Evolutionary conservation across 2,888 invertebrate genomes (phyloP).

Genomic region (Byasa hedistus): DNA sequence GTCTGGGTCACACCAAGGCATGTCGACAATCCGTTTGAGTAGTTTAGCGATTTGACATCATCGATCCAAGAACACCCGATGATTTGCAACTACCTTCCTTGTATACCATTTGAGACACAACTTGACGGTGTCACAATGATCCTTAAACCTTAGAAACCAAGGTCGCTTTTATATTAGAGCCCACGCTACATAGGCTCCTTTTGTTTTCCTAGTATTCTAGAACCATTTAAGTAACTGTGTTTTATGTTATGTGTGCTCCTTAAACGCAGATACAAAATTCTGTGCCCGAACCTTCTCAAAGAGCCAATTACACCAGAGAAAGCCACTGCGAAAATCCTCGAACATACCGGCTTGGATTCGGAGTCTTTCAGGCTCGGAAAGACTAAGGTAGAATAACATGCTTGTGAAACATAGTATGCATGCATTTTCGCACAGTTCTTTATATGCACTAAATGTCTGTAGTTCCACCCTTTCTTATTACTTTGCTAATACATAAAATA

Average conservation of each 20-base stretch:
- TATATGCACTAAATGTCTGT: conserved; percentile 47
- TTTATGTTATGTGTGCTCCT: conserved; percentile 66
- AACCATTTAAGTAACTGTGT: conserved; percentile 48
- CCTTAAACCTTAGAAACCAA: conserved; percentile 43
- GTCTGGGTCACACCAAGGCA: conserved; percentile 99
- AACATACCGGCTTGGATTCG: conserved; percentile 89
- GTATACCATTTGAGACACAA: conserved; percentile 52
- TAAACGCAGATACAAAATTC: conserved; percentile 98
- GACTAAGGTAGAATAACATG: conserved; percentile 90
- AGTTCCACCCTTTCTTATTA: conserved; percentile 25
- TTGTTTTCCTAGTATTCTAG: conserved; percentile 51
- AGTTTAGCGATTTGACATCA: conserved; percentile 58
- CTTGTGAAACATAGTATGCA: conserved; percentile 38
- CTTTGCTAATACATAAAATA: conserved; percentile 15
- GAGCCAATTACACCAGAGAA: conserved; percentile 86
- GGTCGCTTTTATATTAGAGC: conserved; percentile 57
- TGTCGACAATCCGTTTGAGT: conserved; percentile 74
- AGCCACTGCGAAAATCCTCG: conserved; percentile 91
- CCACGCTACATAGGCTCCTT: conserved; percentile 62
- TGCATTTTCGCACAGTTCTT: conserved; percentile 37
- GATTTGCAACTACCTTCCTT: conserved; percentile 55
- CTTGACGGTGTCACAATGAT: conserved; percentile 47
- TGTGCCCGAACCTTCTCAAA: conserved; percentile 94
- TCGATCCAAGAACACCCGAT: conserved; percentile 49
- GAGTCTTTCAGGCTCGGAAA: conserved; percentile 97